phyloP scores from a whole-genome alignment of 2,797 vertebrate genomes.

The Adelosebastes latens region DNA sequence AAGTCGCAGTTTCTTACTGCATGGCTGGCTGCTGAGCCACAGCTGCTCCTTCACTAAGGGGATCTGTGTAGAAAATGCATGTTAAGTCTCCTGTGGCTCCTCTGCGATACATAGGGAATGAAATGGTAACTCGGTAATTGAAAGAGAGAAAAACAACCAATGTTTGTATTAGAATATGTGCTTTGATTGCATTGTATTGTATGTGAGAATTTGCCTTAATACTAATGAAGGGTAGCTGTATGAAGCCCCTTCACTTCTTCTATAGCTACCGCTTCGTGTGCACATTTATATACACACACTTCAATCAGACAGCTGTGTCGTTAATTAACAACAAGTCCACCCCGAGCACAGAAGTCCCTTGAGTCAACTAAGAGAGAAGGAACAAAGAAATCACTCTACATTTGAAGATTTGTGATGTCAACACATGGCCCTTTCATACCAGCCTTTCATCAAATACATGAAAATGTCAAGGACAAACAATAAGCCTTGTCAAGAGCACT shows the following conservation, averaged over 20 bases:
- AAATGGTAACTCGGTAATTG: neutral
- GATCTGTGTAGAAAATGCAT: slow-evolving; percentile 4
- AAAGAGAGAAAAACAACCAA: neutral
- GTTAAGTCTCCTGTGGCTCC: neutral
- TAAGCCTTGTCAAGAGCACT: slow-evolving; percentile 36
- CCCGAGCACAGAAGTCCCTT: slow-evolving; percentile 46
- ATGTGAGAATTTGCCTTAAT: neutral
- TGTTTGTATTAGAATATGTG: slow-evolving; percentile 9
- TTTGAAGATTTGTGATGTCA: slow-evolving; percentile 70
- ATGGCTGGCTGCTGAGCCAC: slow-evolving; percentile 1
- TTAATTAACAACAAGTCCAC: slow-evolving; percentile 71
- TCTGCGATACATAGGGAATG: neutral
- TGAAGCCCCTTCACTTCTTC: slow-evolving; percentile 7
- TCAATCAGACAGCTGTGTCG: slow-evolving; percentile 52
- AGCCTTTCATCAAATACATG: slow-evolving; percentile 68
- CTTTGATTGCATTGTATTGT: neutral
- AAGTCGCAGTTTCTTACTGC: neutral
- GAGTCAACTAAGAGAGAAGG: slow-evolving; percentile 46
- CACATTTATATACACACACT: slow-evolving; percentile 30
- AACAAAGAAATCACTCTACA: slow-evolving; percentile 65
- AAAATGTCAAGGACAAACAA: slow-evolving; percentile 74
- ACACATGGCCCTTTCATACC: slow-evolving; percentile 62
- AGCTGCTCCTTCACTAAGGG: neutral
- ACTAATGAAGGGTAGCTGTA: slow-evolving; percentile 34
- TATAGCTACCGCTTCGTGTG: slow-evolving; percentile 35